Conservation (phyloP, 2,888 invertebrate genomes). For the Bruchidius siliquastri region DNA sequence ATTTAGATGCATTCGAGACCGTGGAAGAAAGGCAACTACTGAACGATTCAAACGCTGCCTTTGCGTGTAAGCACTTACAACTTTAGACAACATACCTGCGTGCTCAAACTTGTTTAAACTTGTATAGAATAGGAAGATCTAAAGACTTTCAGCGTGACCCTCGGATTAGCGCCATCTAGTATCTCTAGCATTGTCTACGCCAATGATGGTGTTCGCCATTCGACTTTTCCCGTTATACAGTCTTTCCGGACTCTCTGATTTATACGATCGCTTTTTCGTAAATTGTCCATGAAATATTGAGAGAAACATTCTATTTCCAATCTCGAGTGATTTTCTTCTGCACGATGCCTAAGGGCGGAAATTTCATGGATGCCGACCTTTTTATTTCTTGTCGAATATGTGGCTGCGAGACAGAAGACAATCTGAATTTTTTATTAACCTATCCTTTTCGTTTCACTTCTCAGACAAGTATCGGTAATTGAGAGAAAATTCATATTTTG, state of each 20-base stretch:
- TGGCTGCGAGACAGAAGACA: not conserved
- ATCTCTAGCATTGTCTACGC: not conserved
- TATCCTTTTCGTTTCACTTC: not conserved
- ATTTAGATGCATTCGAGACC: no score
- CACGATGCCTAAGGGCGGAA: not conserved
- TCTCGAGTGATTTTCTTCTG: not conserved
- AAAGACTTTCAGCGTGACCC: no score
- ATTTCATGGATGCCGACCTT: not conserved
- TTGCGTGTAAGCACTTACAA: no score
- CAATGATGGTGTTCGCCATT: not conserved
- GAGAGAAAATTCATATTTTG: not conserved
- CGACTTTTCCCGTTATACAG: constrained; percentile 15
- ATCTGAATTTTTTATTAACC: not conserved
- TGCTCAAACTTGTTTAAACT: no score
- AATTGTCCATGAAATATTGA: constrained; percentile 24
- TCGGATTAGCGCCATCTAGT: no score
- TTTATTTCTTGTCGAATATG: not conserved
- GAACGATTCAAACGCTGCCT: no score
- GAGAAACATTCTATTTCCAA: not conserved
- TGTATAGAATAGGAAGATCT: no score
- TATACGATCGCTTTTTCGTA: constrained; percentile 23
- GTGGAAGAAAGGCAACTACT: no score
- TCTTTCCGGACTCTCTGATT: constrained; percentile 21
- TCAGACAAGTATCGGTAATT: not conserved
- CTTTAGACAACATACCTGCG: no score